phyloP scores from a whole-genome alignment of 92 coral and sea anemone genomes.

The Plumapathes pennacea region DNA sequence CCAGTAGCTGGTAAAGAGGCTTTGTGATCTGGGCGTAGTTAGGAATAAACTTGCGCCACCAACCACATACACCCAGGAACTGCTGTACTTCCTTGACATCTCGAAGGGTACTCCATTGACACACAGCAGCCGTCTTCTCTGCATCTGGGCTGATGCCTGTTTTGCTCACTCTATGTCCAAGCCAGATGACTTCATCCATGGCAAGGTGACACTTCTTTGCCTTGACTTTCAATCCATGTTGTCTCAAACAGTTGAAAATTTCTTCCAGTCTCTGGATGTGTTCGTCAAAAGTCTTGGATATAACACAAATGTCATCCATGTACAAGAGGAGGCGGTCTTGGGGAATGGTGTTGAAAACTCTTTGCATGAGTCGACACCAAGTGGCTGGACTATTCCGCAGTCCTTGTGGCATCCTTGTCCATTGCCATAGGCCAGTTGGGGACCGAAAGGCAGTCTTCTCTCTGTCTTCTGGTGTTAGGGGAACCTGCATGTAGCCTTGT shows the following conservation, averaged over 20 bases:
- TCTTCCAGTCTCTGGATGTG: conserved; percentile 19
- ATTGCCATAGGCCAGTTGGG: conserved; percentile 39
- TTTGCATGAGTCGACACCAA: conserved; percentile 43
- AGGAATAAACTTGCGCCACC: conserved; percentile 39
- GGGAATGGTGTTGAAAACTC: conserved; percentile 21
- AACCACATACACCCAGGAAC: conserved; percentile 34
- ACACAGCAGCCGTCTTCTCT: conserved; percentile 11
- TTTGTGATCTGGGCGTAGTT: conserved; percentile 15
- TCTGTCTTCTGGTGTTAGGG: conserved; percentile 23
- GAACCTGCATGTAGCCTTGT: conserved; percentile 37
- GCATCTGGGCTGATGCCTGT: conserved; percentile 17
- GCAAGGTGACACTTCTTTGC: conserved; percentile 27
- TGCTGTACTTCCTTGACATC: conserved; percentile 36
- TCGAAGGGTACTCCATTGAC: conserved; percentile 18
- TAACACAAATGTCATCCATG: conserved; percentile 33
- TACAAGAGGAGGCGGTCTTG: conserved; percentile 23
- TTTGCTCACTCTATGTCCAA: conserved; percentile 19
- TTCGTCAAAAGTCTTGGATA: conserved; percentile 28
- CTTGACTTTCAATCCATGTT: conserved; percentile 21
- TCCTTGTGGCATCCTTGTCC: conserved; percentile 52
- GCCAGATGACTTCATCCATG: conserved; percentile 7
- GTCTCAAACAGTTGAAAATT: conserved; percentile 9
- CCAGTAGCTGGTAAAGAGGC: conserved; percentile 10
- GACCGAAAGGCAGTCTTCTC: conserved; percentile 40
- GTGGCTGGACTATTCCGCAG: conserved; percentile 38